A percentile compares a stretch with the other conserved stretches of the same genome.
These are phyloP conservation scores for Dioctria linearis DNA, from an alignment of 2,888 invertebrate genomes.

Conservation along the genomic window DNA sequence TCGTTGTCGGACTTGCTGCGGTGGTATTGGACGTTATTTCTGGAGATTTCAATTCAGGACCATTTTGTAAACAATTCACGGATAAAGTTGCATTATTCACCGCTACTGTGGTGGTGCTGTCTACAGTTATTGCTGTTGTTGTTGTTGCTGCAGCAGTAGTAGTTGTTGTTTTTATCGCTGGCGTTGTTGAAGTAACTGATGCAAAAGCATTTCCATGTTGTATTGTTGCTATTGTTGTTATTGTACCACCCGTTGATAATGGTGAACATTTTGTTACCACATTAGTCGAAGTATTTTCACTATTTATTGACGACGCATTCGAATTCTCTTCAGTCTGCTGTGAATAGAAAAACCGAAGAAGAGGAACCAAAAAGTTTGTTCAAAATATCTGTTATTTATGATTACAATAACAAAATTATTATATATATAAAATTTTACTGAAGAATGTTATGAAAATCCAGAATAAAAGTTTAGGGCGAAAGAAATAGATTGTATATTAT, in stretches of 20 bases:
- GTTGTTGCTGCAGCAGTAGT: not conserved
- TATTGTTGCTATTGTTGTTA: constrained; percentile 61
- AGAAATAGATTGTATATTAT: not conserved
- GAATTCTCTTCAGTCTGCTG: constrained; percentile 67
- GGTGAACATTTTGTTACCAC: constrained; percentile 60
- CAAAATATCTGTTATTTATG: constrained; percentile 42
- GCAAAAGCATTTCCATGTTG: constrained; percentile 47
- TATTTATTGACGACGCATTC: constrained; percentile 65
- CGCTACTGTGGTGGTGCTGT: not conserved
- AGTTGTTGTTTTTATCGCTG: not conserved
- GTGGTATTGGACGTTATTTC: constrained; percentile 17
- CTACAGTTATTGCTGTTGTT: constrained; percentile 21
- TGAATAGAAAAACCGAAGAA: constrained; percentile 51
- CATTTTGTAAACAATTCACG: constrained; percentile 27
- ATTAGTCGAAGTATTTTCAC: constrained; percentile 64
- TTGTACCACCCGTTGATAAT: constrained; percentile 57
- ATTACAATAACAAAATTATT: constrained; percentile 26
- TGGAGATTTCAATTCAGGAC: constrained; percentile 14
- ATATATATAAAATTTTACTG: not conserved
- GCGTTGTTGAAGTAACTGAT: constrained; percentile 55
- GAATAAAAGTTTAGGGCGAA: constrained; percentile 4
- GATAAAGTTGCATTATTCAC: not conserved
- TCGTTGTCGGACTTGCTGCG: not conserved
- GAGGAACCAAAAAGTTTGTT: constrained; percentile 52
- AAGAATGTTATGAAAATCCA: constrained; percentile 16